Base-by-base conservation (phyloP, 2,888 invertebrate genomes). In the Drosophila putrida region DNA sequence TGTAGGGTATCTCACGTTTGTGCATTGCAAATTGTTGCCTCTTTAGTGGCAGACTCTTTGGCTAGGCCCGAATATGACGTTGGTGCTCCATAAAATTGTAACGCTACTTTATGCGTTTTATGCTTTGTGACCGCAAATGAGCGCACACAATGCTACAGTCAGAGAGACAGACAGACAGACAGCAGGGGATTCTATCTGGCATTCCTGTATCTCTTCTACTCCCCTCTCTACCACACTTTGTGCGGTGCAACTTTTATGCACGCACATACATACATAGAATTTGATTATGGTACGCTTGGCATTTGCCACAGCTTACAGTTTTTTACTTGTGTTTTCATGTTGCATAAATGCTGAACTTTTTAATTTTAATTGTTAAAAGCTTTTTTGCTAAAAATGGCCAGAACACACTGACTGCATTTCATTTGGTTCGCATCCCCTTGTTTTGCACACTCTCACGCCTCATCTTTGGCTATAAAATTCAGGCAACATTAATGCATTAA, bases 301-400 rank as follows among this genome's bases (percentile, higher is more conserved):
- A 82, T 77, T 75, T 77, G 78, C 38, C 58, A 50, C 54, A 43
- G 51, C 36, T 60, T 39, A 35, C 65, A 51, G 38, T 38, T 53
- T 63, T 46, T 53, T 62, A 25, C 49, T 60, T 43, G 36, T 65
- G 41, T 63, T 64, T 75, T 68, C 57, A 47, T 72, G 65, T 76
- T 72, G 77, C 72, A 81, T 78, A 83, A 86, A 88, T 86, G 88
- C 86, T 88, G 88, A 87, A 87, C 73, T 87, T 87, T 84, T 83
- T 86, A 88, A 87, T 88, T 87, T 87, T 88, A 86, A 87, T 87
- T 87, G 87, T 88, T 87, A 88, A 87, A 88, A 87, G 88, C 82
- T 88, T 87, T 86, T 85, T 82, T 85, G 75, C 71, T 71, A 71
- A 71, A 62, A 43, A 54, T 63, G 43, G 33, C 53, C 55, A 70